Evolutionary conservation across 2,888 invertebrate species (phyloP).

Genomic region (Pimpla rufipes): DNA sequence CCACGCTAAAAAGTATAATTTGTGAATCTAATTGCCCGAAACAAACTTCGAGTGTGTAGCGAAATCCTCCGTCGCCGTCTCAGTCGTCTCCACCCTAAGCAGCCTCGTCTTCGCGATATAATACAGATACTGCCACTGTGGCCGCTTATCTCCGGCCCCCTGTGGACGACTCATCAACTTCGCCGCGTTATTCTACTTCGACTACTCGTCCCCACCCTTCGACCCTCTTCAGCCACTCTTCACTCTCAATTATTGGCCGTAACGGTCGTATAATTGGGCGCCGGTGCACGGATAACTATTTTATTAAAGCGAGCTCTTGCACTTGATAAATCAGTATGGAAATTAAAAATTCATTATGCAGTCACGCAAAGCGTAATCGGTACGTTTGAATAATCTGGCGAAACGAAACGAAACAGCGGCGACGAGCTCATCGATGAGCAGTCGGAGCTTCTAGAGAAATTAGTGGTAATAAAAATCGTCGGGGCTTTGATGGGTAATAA

Average conservation of each 20-base stretch:
- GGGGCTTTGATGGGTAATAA: too few species aligned
- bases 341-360: neutral
- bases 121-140: constrained; percentile 21
- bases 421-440: too few species aligned
- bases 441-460: too few species aligned
- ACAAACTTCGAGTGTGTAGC: constrained; percentile 61
- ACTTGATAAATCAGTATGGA: neutral
- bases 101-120: constrained; percentile 25
- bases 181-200: constrained; percentile 20
- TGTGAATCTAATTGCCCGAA: too few species aligned
- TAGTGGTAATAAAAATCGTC: too few species aligned
- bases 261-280: constrained; percentile 50
- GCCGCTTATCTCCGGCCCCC: constrained; percentile 37
- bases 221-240: constrained; percentile 6
- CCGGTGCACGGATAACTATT: constrained; percentile 16
- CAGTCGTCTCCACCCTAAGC: constrained; percentile 16
- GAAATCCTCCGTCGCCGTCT: constrained; percentile 39
- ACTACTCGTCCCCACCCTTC: too few species aligned
- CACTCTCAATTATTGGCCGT: constrained; percentile 48
- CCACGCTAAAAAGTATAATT: neutral
- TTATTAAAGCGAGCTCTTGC: neutral
- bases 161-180: constrained; percentile 36
- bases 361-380: neutral
- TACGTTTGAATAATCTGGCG: neutral
- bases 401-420: neutral